These are phyloP conservation scores for Clostera curtula DNA, from an alignment of 2,888 invertebrate species.

Conservation along the genomic window DNA sequence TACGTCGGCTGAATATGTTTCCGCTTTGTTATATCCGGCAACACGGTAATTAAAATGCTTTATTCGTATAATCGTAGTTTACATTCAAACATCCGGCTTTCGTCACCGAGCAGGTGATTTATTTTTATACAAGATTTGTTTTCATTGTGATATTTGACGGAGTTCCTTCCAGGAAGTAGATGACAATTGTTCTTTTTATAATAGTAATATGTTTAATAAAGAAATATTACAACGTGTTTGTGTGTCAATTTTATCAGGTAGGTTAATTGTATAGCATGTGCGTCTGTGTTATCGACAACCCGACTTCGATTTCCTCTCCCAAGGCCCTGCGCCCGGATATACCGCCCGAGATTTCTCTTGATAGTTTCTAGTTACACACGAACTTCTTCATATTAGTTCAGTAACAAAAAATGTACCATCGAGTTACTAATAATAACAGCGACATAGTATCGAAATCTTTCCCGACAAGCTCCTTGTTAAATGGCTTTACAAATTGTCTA, in stretches of 20 bases:
- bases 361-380: constrained; percentile 50
- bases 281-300: constrained; percentile 37
- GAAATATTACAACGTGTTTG: constrained; percentile 1
- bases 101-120: constrained; percentile 23
- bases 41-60: constrained; percentile 44
- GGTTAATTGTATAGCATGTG: constrained; percentile 7
- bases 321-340: constrained; percentile 56
- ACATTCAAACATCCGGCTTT: constrained; percentile 67
- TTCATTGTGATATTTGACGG: constrained; percentile 10
- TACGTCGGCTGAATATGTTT: constrained; percentile 44
- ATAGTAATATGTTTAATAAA: no score
- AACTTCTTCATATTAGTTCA: constrained; percentile 28
- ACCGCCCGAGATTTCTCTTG: constrained; percentile 53
- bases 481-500: no score
- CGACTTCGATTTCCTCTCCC: constrained; percentile 50
- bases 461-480: constrained; percentile 4
- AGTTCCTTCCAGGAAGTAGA: constrained; percentile 17
- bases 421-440: constrained; percentile 23
- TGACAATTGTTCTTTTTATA: no score
- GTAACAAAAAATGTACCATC: constrained; percentile 40
- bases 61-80: constrained; percentile 53
- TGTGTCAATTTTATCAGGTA: constrained; percentile 5
- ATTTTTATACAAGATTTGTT: constrained; percentile 15
- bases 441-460: constrained; percentile 20
- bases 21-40: constrained; percentile 46